Percentiles rank a stretch among this genome's conserved stretches.
Evolutionary conservation across 2,888 invertebrate species (phyloP).

Genomic region (Macrosoma leucophasiata): DNA sequence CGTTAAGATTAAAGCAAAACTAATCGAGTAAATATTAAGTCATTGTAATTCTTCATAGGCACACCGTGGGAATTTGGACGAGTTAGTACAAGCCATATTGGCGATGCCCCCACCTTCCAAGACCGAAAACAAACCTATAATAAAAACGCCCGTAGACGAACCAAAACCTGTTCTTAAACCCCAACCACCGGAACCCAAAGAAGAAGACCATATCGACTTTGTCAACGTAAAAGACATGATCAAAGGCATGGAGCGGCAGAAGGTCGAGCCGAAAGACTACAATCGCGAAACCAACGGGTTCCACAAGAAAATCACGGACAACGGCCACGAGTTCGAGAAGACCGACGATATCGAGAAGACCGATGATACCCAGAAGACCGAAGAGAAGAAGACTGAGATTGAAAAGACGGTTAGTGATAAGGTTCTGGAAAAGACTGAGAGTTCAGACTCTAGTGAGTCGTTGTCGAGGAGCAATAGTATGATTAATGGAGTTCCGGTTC

Average conservation of each 20-base stretch:
- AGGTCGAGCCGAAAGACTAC: conserved; percentile 35
- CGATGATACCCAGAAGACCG: conserved; percentile 29
- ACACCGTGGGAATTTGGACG: conserved; percentile 74
- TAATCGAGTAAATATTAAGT: no score
- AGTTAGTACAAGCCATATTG: conserved; percentile 60
- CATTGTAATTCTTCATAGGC: conserved; percentile 73
- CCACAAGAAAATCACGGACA: conserved; percentile 51
- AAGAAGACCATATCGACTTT: conserved; percentile 70
- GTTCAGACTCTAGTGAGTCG: conserved; percentile 51
- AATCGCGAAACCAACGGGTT: conserved; percentile 59
- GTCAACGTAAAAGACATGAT: conserved; percentile 78
- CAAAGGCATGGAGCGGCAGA: conserved; percentile 77
- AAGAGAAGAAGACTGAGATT: conserved; percentile 28
- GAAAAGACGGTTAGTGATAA: conserved; percentile 27
- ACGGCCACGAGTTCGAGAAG: conserved; percentile 45
- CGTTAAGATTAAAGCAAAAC: no score
- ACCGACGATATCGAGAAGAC: conserved; percentile 31
- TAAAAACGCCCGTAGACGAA: conserved; percentile 44
- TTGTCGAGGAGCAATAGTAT: conserved; percentile 59
- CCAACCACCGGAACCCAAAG: conserved; percentile 45
- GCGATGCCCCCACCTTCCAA: conserved; percentile 62
- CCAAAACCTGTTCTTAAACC: conserved; percentile 37
- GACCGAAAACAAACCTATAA: conserved; percentile 43
- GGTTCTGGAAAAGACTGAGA: conserved; percentile 45
- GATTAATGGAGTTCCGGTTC: conserved; percentile 57